Evolutionary conservation across 2,888 invertebrate species (phyloP).

Genomic region (Baccha elongata): DNA sequence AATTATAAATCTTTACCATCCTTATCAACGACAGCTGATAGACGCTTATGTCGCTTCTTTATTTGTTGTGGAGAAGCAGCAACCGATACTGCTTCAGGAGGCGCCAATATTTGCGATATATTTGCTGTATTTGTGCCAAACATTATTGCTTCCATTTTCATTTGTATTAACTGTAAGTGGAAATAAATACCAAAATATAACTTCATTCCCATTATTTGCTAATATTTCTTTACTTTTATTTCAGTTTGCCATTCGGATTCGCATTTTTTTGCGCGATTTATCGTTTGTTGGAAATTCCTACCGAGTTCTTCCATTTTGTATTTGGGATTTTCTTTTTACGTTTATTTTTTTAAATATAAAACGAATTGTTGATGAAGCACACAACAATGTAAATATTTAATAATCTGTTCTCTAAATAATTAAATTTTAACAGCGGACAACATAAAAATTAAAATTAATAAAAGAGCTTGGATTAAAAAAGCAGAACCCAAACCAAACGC

Average conservation of each 20-base stretch:
- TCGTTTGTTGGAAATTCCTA: conserved; percentile 40
- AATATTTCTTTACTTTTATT: conserved; percentile 32
- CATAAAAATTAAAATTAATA: neutral
- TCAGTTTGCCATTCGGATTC: conserved; percentile 52
- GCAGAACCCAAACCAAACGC: conserved; percentile 38
- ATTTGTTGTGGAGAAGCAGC: conserved; percentile 78
- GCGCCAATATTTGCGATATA: neutral
- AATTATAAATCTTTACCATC: conserved; percentile 68
- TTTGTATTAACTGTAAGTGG: conserved; percentile 39
- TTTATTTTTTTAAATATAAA: neutral
- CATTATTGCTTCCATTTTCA: conserved; percentile 40
- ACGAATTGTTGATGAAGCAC: neutral
- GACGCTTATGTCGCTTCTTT: conserved; percentile 79
- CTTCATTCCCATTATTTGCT: neutral
- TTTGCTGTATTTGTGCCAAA: conserved; percentile 22
- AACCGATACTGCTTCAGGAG: neutral
- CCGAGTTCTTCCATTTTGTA: conserved; percentile 67
- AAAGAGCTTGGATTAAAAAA: conserved; percentile 6
- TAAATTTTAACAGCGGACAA: neutral
- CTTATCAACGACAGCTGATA: conserved; percentile 76
- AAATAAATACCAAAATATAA: conserved; percentile 14
- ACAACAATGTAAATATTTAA: conserved; percentile 2
- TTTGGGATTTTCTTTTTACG: neutral
- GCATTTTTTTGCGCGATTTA: conserved; percentile 40
- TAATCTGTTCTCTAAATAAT: neutral